Percentiles rank a stretch among this genome's conserved stretches.
Evolutionary conservation across 2,888 invertebrate species (phyloP).

Genomic region (Melanotus villosus): DNA sequence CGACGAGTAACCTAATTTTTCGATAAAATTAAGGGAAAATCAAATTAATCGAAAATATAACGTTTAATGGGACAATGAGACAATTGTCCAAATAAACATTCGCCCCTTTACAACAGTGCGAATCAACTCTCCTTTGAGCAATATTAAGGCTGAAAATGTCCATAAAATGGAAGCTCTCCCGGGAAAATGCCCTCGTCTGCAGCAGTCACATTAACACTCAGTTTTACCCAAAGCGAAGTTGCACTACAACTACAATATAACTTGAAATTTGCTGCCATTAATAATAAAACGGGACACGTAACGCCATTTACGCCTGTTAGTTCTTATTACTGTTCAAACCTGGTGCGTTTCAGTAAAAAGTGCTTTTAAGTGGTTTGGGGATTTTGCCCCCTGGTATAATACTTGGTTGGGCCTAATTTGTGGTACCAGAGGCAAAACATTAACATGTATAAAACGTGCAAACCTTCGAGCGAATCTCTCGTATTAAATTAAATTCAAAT

Average conservation of each 20-base stretch:
- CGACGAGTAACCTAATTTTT: too few species aligned
- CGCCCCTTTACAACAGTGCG: neutral
- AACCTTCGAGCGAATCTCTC: constrained; percentile 10
- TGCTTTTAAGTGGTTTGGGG: constrained; percentile 30
- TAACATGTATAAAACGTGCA: constrained; percentile 17
- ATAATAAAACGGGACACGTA: constrained; percentile 28
- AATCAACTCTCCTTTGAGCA: neutral
- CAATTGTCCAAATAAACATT: too few species aligned
- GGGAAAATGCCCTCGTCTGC: constrained; percentile 16
- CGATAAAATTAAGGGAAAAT: too few species aligned
- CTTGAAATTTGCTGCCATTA: constrained; percentile 28
- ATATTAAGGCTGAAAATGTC: constrained; percentile 13
- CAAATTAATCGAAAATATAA: too few species aligned
- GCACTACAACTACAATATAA: constrained; percentile 18
- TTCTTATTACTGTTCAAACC: constrained; percentile 26
- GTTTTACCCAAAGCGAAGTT: constrained; percentile 4
- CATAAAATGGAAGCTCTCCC: constrained; percentile 4
- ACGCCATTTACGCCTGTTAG: constrained; percentile 28
- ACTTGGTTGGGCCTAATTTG: constrained; percentile 1
- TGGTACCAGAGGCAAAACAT: constrained; percentile 8
- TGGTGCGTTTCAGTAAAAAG: constrained; percentile 30
- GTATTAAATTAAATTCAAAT: constrained; percentile 27
- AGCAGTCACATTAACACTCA: constrained; percentile 15
- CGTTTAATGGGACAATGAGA: too few species aligned
- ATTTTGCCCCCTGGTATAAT: constrained; percentile 13